Conservation (phyloP, 2,113 vertebrate species). For the Ageneiosus marmoratus region DNA sequence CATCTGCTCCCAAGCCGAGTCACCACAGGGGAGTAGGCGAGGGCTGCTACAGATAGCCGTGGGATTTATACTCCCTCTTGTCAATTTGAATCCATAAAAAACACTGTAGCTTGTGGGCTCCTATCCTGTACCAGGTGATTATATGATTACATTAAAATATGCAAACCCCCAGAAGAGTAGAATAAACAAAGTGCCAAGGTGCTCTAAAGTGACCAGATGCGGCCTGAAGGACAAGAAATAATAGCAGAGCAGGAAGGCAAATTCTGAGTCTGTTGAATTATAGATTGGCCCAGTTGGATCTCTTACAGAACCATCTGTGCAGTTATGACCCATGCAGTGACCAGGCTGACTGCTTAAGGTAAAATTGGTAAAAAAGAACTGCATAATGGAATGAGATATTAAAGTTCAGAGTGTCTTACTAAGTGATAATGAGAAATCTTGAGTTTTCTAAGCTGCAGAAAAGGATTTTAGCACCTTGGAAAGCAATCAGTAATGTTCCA, state of each 20-base stretch:
- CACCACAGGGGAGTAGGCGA: constrained; percentile 33
- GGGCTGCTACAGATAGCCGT: constrained; percentile 21
- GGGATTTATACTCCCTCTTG: constrained; percentile 41
- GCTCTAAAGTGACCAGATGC: constrained; percentile 25
- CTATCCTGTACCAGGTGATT: constrained; percentile 33
- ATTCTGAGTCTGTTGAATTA: constrained; percentile 30
- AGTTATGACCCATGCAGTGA: constrained; percentile 29
- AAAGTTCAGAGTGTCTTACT: neutral
- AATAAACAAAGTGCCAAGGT: neutral
- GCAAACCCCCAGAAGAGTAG: constrained; percentile 26
- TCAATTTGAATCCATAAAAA: constrained; percentile 47
- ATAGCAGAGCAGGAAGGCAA: neutral
- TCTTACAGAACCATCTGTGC: constrained; percentile 14
- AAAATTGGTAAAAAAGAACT: constrained; percentile 4
- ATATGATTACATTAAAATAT: constrained; percentile 49
- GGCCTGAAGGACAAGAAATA: constrained; percentile 24
- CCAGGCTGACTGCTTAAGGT: constrained; percentile 18
- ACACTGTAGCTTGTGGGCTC: constrained; percentile 23
- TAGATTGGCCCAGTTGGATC: constrained; percentile 25
- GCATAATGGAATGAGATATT: neutral
- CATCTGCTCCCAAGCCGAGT: constrained; percentile 42
- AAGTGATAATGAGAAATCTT: neutral
- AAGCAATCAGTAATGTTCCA: neutral
- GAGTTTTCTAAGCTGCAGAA: neutral
- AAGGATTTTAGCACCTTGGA: neutral